Percentiles rank a stretch among this genome's conserved stretches.
Conservation (phyloP, 1,140 invertebrate genomes). For the Neomicropteryx cornuta region DNA sequence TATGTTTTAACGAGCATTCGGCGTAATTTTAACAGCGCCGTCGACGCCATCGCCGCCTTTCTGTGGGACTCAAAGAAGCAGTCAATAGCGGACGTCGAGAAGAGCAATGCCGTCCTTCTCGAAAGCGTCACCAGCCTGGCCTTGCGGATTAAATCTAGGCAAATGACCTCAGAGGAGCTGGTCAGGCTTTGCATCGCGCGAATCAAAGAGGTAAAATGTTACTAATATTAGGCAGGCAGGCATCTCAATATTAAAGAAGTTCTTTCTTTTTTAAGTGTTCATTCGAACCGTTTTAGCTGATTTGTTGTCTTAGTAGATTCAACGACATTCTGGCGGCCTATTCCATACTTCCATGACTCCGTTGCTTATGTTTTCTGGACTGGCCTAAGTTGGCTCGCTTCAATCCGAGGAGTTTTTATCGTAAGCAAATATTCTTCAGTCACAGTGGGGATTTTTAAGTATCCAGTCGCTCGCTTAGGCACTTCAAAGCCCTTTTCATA, state of each 20-base stretch:
- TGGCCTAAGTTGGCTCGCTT: not conserved
- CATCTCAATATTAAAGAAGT: not conserved
- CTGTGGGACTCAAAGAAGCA: conserved; percentile 44
- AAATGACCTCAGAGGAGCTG: conserved; percentile 56
- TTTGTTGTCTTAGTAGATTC: not conserved
- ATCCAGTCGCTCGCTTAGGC: no score
- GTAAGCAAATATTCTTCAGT: no score
- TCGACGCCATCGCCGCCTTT: conserved; percentile 31
- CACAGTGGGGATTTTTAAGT: no score
- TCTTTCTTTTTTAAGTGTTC: conserved; percentile 7
- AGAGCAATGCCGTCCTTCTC: conserved; percentile 45
- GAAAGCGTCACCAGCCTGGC: conserved; percentile 55
- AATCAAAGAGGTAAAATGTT: conserved; percentile 54
- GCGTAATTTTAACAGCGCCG: no score
- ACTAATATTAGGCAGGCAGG: not conserved
- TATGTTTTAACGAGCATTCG: no score
- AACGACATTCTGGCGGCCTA: conserved; percentile 1
- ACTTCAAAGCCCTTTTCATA: no score
- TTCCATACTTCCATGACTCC: not conserved
- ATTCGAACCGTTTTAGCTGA: not conserved
- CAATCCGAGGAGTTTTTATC: no score
- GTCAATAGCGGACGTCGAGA: conserved; percentile 39
- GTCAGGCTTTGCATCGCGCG: conserved; percentile 64
- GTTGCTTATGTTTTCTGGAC: not conserved
- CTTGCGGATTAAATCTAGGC: conserved; percentile 48